Evolutionary conservation across 2,888 invertebrate genomes (phyloP).

Genomic region (Phengaris arion): DNA sequence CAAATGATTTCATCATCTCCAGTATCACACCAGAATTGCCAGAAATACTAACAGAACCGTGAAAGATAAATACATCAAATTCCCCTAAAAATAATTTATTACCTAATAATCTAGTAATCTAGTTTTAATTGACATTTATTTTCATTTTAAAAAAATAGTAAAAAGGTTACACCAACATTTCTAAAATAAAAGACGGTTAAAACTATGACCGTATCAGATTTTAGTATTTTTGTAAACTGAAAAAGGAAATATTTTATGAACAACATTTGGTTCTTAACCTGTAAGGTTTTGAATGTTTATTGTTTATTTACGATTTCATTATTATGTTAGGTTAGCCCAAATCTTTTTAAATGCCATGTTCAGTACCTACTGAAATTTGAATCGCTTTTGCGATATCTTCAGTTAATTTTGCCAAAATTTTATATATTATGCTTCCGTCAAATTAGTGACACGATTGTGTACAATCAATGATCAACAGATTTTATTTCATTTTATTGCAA

Average conservation of each 20-base stretch:
- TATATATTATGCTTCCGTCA: slow-evolving; percentile 1
- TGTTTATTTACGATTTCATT: no score
- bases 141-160: no score
- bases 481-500: background rate
- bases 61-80: background rate
- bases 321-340: no score
- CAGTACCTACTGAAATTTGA: background rate
- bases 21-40: background rate
- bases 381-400: background rate
- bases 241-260: background rate
- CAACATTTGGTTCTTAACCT: no score
- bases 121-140: no score
- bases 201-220: background rate
- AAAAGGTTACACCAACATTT: background rate
- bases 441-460: background rate
- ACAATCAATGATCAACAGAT: no score
- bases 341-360: no score
- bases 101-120: no score
- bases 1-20: background rate
- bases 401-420: background rate
- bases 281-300: no score
- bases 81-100: background rate
- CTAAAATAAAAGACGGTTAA: slow-evolving; percentile 13
- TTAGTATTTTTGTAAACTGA: slow-evolving; percentile 1
- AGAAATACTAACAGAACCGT: background rate